Evolutionary conservation across 2,113 vertebrate genomes (phyloP).

Genomic region (Hippotragus niger): DNA sequence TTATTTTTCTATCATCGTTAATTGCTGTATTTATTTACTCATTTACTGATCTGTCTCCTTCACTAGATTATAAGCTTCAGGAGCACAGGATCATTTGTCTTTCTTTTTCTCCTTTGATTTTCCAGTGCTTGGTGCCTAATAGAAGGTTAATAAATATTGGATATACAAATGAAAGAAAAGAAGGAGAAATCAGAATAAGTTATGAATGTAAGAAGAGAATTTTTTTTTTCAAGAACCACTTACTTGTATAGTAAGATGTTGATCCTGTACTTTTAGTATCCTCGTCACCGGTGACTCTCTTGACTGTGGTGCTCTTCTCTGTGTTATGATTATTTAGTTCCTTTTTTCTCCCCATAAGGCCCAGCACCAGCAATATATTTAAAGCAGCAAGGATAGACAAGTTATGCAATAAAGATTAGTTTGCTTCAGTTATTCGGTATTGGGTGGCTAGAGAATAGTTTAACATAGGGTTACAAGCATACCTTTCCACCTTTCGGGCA

Average conservation of each 20-base stretch:
- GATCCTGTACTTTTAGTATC: neutral
- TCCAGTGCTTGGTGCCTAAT: neutral
- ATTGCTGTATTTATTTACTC: neutral
- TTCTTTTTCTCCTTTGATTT: neutral
- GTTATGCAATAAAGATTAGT: conserved; percentile 7
- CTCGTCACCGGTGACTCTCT: neutral
- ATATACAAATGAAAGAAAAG: neutral
- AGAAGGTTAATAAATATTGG: neutral
- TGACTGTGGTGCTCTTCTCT: neutral
- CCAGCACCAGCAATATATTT: neutral
- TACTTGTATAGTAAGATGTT: neutral
- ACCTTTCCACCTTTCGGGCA: neutral
- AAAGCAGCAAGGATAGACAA: neutral
- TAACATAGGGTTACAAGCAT: neutral
- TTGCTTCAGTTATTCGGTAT: neutral
- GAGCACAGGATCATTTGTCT: neutral
- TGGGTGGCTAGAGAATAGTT: neutral
- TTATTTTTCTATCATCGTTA: neutral
- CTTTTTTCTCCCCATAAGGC: neutral
- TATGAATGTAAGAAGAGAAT: neutral
- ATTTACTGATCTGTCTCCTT: neutral
- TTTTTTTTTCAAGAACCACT: neutral
- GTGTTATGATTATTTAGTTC: neutral
- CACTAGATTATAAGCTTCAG: neutral
- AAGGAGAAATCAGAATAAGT: neutral